Evolutionary conservation across 2,113 vertebrate species (phyloP).

Genomic region (Turnix velox): DNA sequence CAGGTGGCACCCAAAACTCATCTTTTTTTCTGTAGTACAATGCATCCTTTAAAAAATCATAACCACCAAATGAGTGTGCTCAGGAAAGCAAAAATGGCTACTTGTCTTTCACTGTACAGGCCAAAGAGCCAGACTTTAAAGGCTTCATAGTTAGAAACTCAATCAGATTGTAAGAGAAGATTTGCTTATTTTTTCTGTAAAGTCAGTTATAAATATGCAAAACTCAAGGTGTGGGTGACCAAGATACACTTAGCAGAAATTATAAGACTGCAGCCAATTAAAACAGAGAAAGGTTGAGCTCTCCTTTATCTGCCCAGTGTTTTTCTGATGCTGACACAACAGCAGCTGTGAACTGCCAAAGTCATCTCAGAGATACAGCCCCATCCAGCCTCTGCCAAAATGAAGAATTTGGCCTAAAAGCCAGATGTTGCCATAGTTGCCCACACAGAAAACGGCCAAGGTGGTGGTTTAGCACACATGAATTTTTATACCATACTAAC

Average conservation of each 20-base stretch:
- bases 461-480: neutral
- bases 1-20: neutral
- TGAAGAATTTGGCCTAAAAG: neutral
- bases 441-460: neutral
- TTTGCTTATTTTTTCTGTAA: conserved; percentile 13
- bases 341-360: conserved; percentile 39
- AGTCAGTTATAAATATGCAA: conserved; percentile 30
- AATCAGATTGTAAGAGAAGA: neutral
- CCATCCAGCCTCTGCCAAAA: neutral
- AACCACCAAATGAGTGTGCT: neutral
- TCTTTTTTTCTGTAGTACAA: conserved; percentile 10
- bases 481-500: neutral
- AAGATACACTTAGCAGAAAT: neutral
- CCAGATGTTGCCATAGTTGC: neutral
- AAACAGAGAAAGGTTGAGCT: conserved; percentile 26
- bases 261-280: conserved; percentile 15
- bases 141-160: conserved; percentile 3
- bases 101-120: neutral
- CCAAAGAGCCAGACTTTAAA: conserved; percentile 3
- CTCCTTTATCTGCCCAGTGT: conserved; percentile 8
- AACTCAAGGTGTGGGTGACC: conserved; percentile 9
- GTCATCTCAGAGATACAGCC: neutral
- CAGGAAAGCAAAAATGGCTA: neutral
- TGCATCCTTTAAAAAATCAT: conserved; percentile 33
- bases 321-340: conserved; percentile 22